Evolutionary conservation across 1,140 invertebrate species (phyloP).

Genomic region (Drosophila fuyamai): DNA sequence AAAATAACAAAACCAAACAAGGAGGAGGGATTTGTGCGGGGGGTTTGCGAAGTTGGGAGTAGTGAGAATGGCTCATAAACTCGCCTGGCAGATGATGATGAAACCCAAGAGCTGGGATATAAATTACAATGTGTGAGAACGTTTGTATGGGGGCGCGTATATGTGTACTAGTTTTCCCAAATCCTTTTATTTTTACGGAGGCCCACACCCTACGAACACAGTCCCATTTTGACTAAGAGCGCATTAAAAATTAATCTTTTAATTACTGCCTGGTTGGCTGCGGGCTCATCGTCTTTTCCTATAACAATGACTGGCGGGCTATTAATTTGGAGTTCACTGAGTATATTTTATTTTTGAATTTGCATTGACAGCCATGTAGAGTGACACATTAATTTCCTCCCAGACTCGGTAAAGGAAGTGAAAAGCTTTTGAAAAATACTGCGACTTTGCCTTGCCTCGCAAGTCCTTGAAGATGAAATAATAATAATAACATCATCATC

Average conservation of each 20-base stretch:
- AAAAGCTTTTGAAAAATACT: no score
- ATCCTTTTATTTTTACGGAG: slow-evolving; percentile 58
- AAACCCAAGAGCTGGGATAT: slow-evolving; percentile 44
- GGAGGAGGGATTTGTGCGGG: not conserved
- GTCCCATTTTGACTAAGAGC: slow-evolving; percentile 57
- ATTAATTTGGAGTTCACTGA: slow-evolving; percentile 28
- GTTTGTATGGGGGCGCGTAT: not conserved
- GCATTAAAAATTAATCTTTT: slow-evolving; percentile 81
- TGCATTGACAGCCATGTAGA: slow-evolving; percentile 46
- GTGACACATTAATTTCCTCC: slow-evolving; percentile 8
- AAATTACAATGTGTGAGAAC: slow-evolving; percentile 67
- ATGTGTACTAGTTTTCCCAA: slow-evolving; percentile 42
- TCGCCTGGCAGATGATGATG: slow-evolving; percentile 55
- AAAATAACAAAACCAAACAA: slow-evolving; percentile 48
- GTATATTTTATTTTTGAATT: slow-evolving; percentile 24
- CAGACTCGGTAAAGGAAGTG: not conserved
- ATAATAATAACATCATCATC: slow-evolving; percentile 29
- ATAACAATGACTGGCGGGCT: slow-evolving; percentile 11
- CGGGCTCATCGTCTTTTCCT: not conserved
- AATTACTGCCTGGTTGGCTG: slow-evolving; percentile 56
- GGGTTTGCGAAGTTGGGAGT: not conserved
- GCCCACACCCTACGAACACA: slow-evolving; percentile 5
- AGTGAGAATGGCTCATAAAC: slow-evolving; percentile 54
- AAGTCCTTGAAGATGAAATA: slow-evolving; percentile 8
- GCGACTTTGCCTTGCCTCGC: not conserved